Evolutionary conservation across 2,797 vertebrate species (phyloP), one percentile per base, ranked within the genome.

Genomic region (Yasuhikotakia modesta): DNA sequence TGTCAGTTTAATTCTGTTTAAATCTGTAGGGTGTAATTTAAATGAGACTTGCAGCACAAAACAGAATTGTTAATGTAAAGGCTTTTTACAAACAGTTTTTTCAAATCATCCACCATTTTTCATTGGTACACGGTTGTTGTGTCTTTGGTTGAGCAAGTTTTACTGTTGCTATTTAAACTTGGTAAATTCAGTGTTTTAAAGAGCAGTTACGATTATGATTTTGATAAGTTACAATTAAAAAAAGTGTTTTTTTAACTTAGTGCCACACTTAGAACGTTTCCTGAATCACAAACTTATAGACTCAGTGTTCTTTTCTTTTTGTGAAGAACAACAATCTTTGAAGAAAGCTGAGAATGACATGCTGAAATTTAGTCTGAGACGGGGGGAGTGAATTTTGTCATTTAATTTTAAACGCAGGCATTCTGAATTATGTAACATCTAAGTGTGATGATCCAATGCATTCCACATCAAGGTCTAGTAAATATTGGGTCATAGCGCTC

Each of bases 401-500:
- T 45, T 70, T 77, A 5, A 32, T 50, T 69, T n/a, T 22, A 19
- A n/a, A 30, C 58, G 70, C 22, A 50, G 61, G 66, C 77, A 53
- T 70, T 65, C 39, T 64, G 17, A 76, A 68, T 71, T 82, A 70
- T 77, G 70, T 79, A 82, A 76, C 83, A 78, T 50, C 17, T 19
- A 30, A 67, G 57, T 60, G 57, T 60, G 57, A 60, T 16, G 57
- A 60, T 60, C 24, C 2, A 68, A 79, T 80, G 76, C 57, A 68
- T 55, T 84, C 55, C 74, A 83, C 84, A 82, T 85, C 80, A 78
- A 81, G 81, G 70, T 46, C 52, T 60, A 30, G 85, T 85, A 86
- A 88, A 85, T 85, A 90, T 91, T 90, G 81, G 81, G 77, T 85
- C 82, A 82, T 83, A 83, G 82, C 87, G 84, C 90, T 86, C 82